A percentile compares a stretch with the other conserved stretches of the same genome.
phyloP scores from a whole-genome alignment of 2,888 invertebrate species.

The Oxystoma pomonae region DNA sequence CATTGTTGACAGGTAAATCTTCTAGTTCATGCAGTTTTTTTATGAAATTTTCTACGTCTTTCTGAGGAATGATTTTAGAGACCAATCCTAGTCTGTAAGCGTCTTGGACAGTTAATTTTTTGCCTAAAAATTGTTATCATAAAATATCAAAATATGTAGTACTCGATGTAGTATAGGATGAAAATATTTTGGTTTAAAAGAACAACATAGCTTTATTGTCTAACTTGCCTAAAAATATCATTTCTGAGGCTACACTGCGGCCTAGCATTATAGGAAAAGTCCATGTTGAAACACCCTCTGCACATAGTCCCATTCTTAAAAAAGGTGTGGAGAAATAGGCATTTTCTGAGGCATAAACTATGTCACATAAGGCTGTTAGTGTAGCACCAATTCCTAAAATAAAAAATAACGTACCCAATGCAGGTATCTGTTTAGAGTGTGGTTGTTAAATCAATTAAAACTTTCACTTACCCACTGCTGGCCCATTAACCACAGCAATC shows the following conservation, averaged over 20 bases:
- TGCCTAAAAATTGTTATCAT: too few species aligned
- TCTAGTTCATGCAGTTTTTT: slow-evolving; percentile 57
- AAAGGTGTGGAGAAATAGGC: slow-evolving; percentile 90
- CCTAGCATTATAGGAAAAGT: slow-evolving; percentile 85
- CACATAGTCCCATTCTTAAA: slow-evolving; percentile 73
- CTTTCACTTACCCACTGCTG: slow-evolving; percentile 52
- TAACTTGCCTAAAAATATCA: slow-evolving; percentile 53
- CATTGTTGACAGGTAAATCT: slow-evolving; percentile 55
- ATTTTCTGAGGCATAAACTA: slow-evolving; percentile 81
- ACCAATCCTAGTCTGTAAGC: slow-evolving; percentile 76
- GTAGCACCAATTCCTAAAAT: slow-evolving; percentile 83
- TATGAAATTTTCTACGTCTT: slow-evolving; percentile 53
- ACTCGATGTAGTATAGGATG: too few species aligned
- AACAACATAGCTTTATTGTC: too few species aligned
- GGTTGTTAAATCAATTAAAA: not conserved
- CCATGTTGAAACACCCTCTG: slow-evolving; percentile 87
- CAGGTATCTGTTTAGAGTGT: too few species aligned
- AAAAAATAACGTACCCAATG: too few species aligned
- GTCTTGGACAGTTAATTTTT: slow-evolving; percentile 74
- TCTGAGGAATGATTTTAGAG: slow-evolving; percentile 68
- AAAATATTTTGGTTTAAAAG: too few species aligned
- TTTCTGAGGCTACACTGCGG: slow-evolving; percentile 60
- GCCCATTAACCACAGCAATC: slow-evolving; percentile 88
- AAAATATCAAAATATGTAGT: too few species aligned
- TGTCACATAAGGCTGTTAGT: slow-evolving; percentile 78